These are phyloP conservation scores for Stenchaetothrips biformis DNA, from an alignment of 2,888 invertebrate genomes.

Conservation along the genomic window DNA sequence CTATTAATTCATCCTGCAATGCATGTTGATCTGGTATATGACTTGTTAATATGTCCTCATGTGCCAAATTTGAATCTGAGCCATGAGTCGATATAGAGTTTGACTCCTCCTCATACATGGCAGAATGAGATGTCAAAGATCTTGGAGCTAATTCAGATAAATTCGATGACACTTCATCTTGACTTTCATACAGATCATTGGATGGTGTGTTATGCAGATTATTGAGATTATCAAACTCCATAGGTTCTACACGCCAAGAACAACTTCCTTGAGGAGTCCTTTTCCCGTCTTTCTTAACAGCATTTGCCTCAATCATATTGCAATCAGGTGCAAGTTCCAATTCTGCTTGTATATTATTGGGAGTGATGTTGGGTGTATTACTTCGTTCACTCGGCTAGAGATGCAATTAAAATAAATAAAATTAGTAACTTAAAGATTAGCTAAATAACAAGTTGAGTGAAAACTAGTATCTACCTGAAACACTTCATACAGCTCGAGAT, in stretches of 20 bases:
- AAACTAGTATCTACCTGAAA: neutral
- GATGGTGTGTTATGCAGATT: neutral
- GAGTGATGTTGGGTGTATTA: neutral
- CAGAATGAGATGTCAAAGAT: neutral
- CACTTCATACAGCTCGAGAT: slow-evolving; percentile 9
- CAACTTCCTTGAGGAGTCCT: neutral
- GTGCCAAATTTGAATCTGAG: neutral
- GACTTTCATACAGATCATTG: slow-evolving; percentile 12
- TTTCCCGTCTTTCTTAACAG: neutral
- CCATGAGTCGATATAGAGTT: slow-evolving; percentile 4
- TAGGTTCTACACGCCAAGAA: neutral
- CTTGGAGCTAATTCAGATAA: slow-evolving; percentile 1
- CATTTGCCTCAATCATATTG: neutral
- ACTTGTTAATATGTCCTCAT: neutral
- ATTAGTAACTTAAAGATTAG: neutral
- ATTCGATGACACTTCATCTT: neutral
- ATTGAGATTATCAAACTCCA: neutral
- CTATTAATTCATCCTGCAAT: neutral
- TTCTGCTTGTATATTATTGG: neutral
- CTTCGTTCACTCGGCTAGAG: neutral
- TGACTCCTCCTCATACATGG: neutral
- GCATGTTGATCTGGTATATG: neutral
- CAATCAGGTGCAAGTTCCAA: neutral
- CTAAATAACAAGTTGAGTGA: neutral
- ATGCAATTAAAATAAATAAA: neutral